These are phyloP conservation scores for Vireo altiloquus DNA, from an alignment of 2,113 vertebrate species.

Conservation along the genomic window DNA sequence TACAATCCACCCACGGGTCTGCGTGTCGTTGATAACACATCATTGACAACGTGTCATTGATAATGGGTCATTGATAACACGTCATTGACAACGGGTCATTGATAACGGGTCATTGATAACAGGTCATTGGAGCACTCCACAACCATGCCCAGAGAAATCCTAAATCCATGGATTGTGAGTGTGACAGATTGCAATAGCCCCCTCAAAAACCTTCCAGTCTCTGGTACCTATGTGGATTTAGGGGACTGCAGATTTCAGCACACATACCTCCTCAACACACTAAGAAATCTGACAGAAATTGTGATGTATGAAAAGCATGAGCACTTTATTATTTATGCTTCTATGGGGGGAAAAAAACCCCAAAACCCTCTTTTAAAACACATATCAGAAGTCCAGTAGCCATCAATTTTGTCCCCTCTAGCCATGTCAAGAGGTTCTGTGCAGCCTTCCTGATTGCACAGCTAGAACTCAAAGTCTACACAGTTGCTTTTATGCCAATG, in stretches of 20 bases:
- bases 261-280: background rate
- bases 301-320: background rate
- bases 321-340: background rate
- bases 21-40: rapidly evolving
- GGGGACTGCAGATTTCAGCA: background rate
- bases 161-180: background rate
- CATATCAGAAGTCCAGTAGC: rapidly evolving
- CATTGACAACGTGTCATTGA: too few species aligned
- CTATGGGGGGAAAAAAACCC: background rate
- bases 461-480: background rate
- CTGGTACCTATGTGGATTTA: background rate
- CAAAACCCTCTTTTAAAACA: rapidly evolving
- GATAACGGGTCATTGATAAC: background rate
- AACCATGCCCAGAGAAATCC: background rate
- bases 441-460: background rate
- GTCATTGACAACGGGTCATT: too few species aligned
- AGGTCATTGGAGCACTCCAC: background rate
- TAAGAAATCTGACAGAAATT: background rate
- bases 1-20: background rate
- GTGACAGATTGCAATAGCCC: background rate
- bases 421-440: background rate
- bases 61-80: background rate
- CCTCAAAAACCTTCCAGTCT: background rate
- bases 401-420: background rate
- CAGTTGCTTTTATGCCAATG: background rate